phyloP scores from a whole-genome alignment of 2,797 vertebrate species.

The Melopsittacus undulatus region DNA sequence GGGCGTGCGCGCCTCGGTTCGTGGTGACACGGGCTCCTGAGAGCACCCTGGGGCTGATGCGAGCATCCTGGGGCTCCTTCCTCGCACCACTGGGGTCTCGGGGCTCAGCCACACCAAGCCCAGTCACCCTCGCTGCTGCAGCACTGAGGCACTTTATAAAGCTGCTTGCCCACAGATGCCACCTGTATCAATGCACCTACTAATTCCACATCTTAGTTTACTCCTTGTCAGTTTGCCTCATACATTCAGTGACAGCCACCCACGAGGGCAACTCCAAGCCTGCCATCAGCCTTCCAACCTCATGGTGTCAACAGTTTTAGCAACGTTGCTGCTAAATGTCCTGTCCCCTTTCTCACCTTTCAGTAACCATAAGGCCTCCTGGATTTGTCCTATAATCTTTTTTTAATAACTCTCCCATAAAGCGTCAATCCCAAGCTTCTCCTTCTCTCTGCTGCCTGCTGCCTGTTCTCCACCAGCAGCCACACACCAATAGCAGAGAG shows the following conservation, averaged over 20 bases:
- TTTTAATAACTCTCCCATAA: not conserved
- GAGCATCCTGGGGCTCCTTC: too few species aligned
- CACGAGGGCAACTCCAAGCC: not conserved
- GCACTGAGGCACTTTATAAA: not conserved
- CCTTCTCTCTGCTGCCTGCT: not conserved
- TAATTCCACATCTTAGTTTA: not conserved
- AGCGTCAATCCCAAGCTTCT: not conserved
- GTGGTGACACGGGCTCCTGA: too few species aligned
- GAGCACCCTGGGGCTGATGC: too few species aligned
- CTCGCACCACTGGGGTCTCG: too few species aligned
- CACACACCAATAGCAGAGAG: too few species aligned
- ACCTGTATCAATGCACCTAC: not conserved
- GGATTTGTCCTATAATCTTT: not conserved
- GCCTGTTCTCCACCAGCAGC: not conserved
- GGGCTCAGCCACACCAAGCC: not conserved
- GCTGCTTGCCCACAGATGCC: not conserved
- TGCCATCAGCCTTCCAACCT: not conserved
- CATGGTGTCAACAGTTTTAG: not conserved
- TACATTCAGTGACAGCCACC: too few species aligned
- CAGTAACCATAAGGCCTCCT: not conserved
- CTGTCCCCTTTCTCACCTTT: not conserved
- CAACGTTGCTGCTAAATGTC: not conserved
- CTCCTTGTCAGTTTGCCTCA: not conserved
- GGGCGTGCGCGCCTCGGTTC: accelerated
- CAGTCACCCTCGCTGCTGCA: accelerated